Percentiles rank a stretch among this genome's conserved stretches.
Conservation (phyloP, 2,113 vertebrate species). For the Oncorhynchus gorbuscha region DNA sequence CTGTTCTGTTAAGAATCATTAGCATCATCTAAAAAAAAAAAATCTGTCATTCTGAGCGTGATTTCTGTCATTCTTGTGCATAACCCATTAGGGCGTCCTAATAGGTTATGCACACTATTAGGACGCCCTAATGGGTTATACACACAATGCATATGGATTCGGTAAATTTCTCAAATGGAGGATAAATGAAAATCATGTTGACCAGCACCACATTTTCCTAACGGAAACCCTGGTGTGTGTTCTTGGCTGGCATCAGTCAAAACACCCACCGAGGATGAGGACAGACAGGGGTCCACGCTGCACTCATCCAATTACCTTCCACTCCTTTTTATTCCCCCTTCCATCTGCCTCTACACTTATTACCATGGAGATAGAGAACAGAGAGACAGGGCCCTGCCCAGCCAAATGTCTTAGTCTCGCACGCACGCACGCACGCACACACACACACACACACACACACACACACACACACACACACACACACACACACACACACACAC, state of each 20-base stretch:
- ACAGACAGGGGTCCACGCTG: neutral
- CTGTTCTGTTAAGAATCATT: too few species aligned
- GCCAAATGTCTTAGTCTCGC: neutral
- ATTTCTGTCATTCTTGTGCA: too few species aligned
- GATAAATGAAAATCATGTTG: too few species aligned
- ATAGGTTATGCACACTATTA: too few species aligned
- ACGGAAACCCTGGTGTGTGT: neutral
- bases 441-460: neutral
- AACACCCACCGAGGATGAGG: neutral
- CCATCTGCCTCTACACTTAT: conserved; percentile 1
- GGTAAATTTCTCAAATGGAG: too few species aligned
- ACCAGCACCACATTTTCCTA: too few species aligned
- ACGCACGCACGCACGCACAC: too few species aligned
- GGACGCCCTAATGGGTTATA: too few species aligned
- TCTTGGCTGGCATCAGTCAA: neutral
- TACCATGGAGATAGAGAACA: neutral
- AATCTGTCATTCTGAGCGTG: too few species aligned
- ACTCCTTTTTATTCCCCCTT: neutral
- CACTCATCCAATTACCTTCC: conserved; percentile 3
- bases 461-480: neutral
- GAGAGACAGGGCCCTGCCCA: neutral
- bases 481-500: neutral
- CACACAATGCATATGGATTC: too few species aligned
- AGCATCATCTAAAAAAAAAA: too few species aligned
- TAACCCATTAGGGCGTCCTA: too few species aligned